Percentiles rank a stretch among this genome's conserved stretches.
Conservation (phyloP, 2,888 invertebrate genomes). For the Sesia apiformis region DNA sequence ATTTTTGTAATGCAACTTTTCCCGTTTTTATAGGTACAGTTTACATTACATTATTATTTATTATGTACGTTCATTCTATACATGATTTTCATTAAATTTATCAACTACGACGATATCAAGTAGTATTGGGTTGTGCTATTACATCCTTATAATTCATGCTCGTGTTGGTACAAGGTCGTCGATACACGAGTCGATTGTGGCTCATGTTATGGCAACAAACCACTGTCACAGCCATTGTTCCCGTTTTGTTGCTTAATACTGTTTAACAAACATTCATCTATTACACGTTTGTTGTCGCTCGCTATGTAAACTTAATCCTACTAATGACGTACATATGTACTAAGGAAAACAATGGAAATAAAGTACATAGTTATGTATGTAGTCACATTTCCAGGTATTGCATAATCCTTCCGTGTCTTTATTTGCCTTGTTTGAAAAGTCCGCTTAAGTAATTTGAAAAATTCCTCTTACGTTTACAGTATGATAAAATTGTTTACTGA, state of each 20-base stretch:
- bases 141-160: too few species aligned
- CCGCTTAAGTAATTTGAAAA: too few species aligned
- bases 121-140: too few species aligned
- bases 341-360: not conserved
- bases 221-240: constrained; percentile 53
- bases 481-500: too few species aligned
- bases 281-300: constrained; percentile 48
- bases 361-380: not conserved
- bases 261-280: constrained; percentile 58
- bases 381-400: not conserved
- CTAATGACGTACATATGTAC: not conserved
- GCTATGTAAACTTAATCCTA: constrained; percentile 33
- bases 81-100: too few species aligned
- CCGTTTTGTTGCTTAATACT: constrained; percentile 50
- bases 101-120: too few species aligned
- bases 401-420: not conserved
- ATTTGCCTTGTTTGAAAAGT: not conserved
- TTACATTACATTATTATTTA: too few species aligned
- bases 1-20: too few species aligned
- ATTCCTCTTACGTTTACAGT: too few species aligned
- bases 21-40: too few species aligned
- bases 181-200: constrained; percentile 1
- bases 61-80: too few species aligned
- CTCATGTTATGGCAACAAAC: constrained; percentile 60
- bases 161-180: not conserved